Conservation (phyloP, 2,113 vertebrate genomes). For the Colaptes auratus region DNA sequence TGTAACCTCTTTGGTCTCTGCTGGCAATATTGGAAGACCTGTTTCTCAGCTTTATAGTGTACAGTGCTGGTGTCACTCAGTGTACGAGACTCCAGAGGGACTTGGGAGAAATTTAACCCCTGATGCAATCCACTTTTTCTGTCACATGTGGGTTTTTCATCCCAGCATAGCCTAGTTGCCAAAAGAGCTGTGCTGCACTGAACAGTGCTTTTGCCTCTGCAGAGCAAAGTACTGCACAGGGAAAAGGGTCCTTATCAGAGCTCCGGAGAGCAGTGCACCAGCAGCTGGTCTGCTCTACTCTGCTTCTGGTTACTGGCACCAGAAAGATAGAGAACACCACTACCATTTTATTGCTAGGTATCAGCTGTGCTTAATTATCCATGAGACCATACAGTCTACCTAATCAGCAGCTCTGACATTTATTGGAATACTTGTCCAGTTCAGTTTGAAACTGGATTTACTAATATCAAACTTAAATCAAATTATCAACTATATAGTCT, state of each 20-base stretch:
- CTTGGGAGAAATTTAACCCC: neutral
- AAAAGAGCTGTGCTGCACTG: neutral
- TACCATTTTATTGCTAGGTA: neutral
- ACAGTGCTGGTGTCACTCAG: rapidly evolving
- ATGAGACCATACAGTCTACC: neutral
- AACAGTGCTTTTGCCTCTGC: neutral
- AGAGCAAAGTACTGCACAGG: neutral
- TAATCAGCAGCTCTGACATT: neutral
- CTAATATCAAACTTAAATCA: neutral
- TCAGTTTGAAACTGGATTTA: neutral
- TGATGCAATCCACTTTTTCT: neutral
- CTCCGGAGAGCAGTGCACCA: neutral
- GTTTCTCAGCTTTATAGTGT: neutral
- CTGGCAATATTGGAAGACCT: neutral
- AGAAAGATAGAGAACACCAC: neutral
- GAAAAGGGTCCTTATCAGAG: neutral
- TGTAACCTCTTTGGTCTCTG: neutral
- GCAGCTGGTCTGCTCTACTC: neutral
- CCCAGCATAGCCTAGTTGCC: neutral
- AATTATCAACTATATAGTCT: neutral
- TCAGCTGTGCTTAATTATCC: neutral
- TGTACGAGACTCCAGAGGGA: neutral
- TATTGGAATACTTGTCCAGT: neutral
- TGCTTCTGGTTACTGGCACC: neutral
- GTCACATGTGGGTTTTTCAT: neutral